Percentiles rank a stretch among this genome's conserved stretches.
Evolutionary conservation across 2,113 vertebrate species (phyloP).

Genomic region (Delphinus delphis): DNA sequence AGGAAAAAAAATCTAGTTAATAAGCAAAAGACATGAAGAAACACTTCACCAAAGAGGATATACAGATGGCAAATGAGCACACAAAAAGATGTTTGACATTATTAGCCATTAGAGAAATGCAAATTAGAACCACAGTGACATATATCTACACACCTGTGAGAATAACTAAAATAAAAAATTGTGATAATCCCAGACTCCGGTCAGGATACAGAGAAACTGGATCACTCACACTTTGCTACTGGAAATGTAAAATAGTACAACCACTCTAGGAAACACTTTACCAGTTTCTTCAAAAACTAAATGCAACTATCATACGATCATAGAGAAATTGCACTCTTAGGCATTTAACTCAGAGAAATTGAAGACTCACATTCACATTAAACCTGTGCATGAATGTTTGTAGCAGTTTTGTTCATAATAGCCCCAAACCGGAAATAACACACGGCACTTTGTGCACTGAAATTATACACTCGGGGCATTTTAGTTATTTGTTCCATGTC

Average conservation of each 20-base stretch:
- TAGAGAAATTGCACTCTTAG: not conserved
- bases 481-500: not conserved
- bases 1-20: not conserved
- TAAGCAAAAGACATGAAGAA: not conserved
- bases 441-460: not conserved
- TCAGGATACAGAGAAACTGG: not conserved
- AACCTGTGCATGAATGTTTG: not conserved
- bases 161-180: not conserved
- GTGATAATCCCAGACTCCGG: not conserved
- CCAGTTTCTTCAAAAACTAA: not conserved
- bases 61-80: slow-evolving; percentile 7
- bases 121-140: not conserved
- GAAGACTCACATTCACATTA: not conserved
- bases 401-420: not conserved
- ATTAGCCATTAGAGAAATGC: not conserved
- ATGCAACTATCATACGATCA: not conserved
- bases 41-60: not conserved
- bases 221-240: not conserved
- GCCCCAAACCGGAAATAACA: not conserved
- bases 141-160: not conserved
- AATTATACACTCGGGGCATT: not conserved
- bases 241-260: not conserved
- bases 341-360: not conserved
- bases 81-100: not conserved
- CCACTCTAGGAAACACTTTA: not conserved